Conservation (phyloP, 2,113 vertebrate species). For the Myotis lucifugus region DNA sequence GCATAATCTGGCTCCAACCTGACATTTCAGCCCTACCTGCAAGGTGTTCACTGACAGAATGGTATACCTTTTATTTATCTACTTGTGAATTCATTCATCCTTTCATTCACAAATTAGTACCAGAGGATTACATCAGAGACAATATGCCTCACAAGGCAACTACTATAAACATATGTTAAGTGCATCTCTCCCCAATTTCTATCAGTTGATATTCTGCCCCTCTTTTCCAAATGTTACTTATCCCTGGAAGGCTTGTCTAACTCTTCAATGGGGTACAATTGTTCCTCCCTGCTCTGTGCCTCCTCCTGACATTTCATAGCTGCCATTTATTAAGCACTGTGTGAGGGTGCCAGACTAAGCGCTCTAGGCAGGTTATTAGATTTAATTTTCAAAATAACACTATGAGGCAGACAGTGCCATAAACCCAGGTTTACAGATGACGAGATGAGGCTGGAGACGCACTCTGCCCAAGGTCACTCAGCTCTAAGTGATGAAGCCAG, state of each 20-base stretch:
- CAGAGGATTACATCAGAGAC: not conserved
- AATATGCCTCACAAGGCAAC: accelerated
- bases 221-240: not conserved
- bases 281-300: not conserved
- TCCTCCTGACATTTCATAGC: not conserved
- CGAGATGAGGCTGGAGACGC: not conserved
- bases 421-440: not conserved
- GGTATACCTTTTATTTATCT: not conserved
- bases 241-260: not conserved
- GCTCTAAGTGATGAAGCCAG: not conserved
- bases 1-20: not conserved
- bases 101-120: not conserved
- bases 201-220: not conserved
- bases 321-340: not conserved
- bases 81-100: not conserved
- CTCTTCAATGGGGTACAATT: not conserved
- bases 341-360: not conserved
- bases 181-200: not conserved
- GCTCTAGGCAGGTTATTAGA: not conserved
- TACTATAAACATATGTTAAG: not conserved
- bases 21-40: not conserved
- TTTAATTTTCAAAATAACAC: not conserved
- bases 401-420: not conserved
- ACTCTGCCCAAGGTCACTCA: not conserved
- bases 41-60: not conserved